Evolutionary conservation across 2,113 vertebrate genomes (phyloP), one percentile per base, ranked within the genome.

Genomic region (Tor tambroides): DNA sequence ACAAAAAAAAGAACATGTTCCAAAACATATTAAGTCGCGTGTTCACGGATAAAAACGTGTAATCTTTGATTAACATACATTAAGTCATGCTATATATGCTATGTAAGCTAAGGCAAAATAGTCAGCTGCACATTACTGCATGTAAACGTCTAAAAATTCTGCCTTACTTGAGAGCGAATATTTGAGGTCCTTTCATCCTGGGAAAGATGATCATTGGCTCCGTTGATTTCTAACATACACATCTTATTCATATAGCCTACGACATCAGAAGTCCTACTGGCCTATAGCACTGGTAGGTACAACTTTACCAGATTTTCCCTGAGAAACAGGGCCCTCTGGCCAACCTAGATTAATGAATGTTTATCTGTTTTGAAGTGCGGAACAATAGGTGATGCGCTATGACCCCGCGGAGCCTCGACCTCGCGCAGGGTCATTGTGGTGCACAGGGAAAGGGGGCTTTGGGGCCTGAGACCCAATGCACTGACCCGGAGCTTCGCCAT

Each of bases 261-360:
- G 95, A 93, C 92, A 86, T 93, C 92, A 80, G 83, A 86, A 95
- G 91, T 94, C 93, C 89, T 94, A 95, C 94, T 94, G 94, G 91
- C 92, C 90, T 95, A 96, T 54, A 30, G 93, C 93, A 93, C 93
- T 94, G 92, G 95, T 92, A 95, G 93, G n/a, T n/a, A n/a, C n/a
- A n/a, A n/a, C n/a, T n/a, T n/a, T 92, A 92, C 91, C 72, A 65
- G 86, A 85, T 90, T 85, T 63, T 86, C 63, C 59, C 43, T 95
- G 93, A 95, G 94, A 89, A 93, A 95, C 94, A 92, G 94, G 88
- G 95, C 95, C 95, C 94, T 95, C 94, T 96, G 94, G 93, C 96
- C 96, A 96, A 94, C 91, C 91, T 96, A 97, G 96, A 98, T 98
- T 98, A 97, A 98, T 98, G 98, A 97, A 96, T 97, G 96, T 95